These are phyloP conservation scores for Metaphire vulgaris DNA, from an alignment of 1,140 invertebrate genomes.

Conservation along the genomic window DNA sequence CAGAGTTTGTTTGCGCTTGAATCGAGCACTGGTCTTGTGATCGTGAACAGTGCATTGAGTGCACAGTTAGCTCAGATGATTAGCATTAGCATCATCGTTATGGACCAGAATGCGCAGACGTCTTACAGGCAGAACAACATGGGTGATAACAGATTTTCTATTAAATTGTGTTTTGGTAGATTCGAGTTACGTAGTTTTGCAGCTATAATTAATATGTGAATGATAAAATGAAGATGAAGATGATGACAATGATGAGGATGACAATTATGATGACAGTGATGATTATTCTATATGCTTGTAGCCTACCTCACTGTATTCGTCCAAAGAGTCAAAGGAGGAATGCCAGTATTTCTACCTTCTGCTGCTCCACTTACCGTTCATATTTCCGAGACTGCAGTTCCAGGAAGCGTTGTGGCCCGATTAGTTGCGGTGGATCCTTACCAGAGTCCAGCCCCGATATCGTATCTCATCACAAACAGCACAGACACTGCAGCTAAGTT, in stretches of 20 bases:
- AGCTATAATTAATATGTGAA: too few relatives aligned
- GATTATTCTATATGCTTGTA: not conserved
- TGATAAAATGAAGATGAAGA: too few relatives aligned
- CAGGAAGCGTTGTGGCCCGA: not conserved
- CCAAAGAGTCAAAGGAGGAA: not conserved
- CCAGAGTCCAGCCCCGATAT: not conserved
- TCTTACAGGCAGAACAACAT: not conserved
- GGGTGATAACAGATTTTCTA: not conserved
- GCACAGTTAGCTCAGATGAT: not conserved
- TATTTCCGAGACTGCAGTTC: not conserved
- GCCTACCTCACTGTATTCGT: not conserved
- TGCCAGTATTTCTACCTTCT: not conserved
- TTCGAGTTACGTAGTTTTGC: too few relatives aligned
- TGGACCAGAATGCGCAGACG: not conserved
- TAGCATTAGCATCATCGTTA: not conserved
- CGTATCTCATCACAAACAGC: not conserved
- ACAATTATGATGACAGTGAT: not conserved
- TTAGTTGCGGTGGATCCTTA: not conserved
- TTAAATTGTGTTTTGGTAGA: too few relatives aligned
- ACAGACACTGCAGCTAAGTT: not conserved
- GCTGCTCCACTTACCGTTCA: not conserved
- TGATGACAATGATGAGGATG: too few relatives aligned
- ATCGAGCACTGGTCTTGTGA: not conserved
- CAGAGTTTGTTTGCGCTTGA: not conserved
- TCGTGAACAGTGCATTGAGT: not conserved